A percentile compares a stretch with the other conserved stretches of the same genome.
Evolutionary conservation across 2,797 vertebrate species (phyloP).

Genomic region (Sebastes itinus): DNA sequence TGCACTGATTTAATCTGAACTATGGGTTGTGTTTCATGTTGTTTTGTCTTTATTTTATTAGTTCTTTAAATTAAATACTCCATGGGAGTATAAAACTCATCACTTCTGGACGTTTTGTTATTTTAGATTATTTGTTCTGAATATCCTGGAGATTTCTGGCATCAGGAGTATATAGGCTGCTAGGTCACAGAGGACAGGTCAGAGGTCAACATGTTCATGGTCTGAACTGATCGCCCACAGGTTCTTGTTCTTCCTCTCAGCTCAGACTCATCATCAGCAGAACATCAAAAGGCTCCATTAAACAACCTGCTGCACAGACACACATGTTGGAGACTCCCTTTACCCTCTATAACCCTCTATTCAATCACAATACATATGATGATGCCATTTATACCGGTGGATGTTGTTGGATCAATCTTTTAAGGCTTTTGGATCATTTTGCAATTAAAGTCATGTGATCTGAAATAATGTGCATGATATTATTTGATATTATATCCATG

Average conservation of each 20-base stretch:
- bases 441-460: neutral
- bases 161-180: neutral
- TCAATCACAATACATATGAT: neutral
- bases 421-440: too few relatives aligned
- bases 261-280: slow-evolving; percentile 52
- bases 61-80: neutral
- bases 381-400: neutral
- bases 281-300: slow-evolving; percentile 79
- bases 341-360: neutral
- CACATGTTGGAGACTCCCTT: neutral
- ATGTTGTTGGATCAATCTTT: neutral
- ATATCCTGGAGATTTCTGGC: too few relatives aligned
- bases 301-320: slow-evolving; percentile 37
- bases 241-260: slow-evolving; percentile 76
- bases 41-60: neutral
- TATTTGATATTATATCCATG: neutral
- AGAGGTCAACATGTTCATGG: slow-evolving; percentile 88
- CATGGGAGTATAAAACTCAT: neutral
- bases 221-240: slow-evolving; percentile 87
- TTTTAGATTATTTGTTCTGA: neutral
- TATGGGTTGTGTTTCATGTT: neutral
- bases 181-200: slow-evolving; percentile 39
- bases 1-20: neutral
- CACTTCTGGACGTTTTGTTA: neutral
- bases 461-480: neutral